phyloP scores from a whole-genome alignment of 2,888 invertebrate species.

The Macaria notata region DNA sequence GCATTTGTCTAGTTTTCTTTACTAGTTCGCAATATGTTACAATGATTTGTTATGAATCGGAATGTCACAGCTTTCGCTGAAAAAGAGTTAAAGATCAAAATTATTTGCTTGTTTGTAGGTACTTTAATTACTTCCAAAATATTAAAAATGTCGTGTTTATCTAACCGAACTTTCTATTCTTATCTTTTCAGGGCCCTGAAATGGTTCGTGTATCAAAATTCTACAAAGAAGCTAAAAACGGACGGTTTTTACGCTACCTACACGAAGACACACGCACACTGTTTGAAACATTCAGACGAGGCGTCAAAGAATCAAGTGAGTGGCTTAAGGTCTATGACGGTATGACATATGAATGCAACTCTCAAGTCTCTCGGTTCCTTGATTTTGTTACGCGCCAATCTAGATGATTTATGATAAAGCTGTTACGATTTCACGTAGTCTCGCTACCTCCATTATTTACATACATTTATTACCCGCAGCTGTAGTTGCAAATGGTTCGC shows the following conservation, averaged over 20 bases:
- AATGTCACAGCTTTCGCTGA: too few relatives aligned
- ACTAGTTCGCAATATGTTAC: too few relatives aligned
- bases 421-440: constrained; percentile 35
- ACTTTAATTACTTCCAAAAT: too few relatives aligned
- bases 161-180: background rate
- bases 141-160: too few relatives aligned
- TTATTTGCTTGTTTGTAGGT: too few relatives aligned
- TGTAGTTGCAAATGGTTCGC: constrained; percentile 40
- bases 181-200: constrained; percentile 90
- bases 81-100: too few relatives aligned
- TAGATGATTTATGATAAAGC: constrained; percentile 30
- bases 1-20: too few relatives aligned
- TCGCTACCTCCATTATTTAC: constrained; percentile 35
- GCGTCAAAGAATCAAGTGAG: constrained; percentile 95
- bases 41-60: too few relatives aligned
- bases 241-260: constrained; percentile 91
- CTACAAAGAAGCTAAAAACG: constrained; percentile 94
- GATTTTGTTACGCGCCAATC: constrained; percentile 18
- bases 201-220: constrained; percentile 94
- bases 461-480: constrained; percentile 39
- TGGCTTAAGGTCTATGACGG: constrained; percentile 34
- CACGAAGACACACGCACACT: constrained; percentile 94
- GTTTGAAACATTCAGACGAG: constrained; percentile 94
- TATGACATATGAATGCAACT: constrained; percentile 13
- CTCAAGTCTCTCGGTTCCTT: constrained; percentile 16